phyloP scores from a whole-genome alignment of 2,888 invertebrate species.

The Caenorhabditis sp. region DNA sequence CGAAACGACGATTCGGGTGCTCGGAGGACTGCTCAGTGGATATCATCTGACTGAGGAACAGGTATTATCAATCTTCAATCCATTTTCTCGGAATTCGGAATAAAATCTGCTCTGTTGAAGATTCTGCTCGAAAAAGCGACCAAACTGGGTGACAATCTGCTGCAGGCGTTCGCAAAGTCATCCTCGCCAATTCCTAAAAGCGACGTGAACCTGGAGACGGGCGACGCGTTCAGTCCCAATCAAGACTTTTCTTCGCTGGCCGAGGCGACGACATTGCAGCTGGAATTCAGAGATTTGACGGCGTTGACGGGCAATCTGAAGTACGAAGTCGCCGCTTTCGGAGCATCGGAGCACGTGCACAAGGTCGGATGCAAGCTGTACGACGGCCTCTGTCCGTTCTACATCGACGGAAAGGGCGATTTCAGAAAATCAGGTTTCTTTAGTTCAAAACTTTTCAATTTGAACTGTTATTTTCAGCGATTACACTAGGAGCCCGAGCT shows the following conservation, averaged over 20 bases:
- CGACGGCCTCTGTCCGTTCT: conserved; percentile 95
- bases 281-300: conserved; percentile 95
- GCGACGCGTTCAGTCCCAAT: conserved; percentile 82
- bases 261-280: conserved; percentile 94
- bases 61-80: too few relatives aligned
- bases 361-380: conserved; percentile 86
- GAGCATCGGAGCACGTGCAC: conserved; percentile 91
- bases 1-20: conserved; percentile 77
- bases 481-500: conserved; percentile 95
- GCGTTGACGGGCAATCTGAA: conserved; percentile 86
- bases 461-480: conserved; percentile 86
- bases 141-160: conserved; percentile 79
- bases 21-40: conserved; percentile 87
- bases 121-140: conserved; percentile 69
- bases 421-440: conserved; percentile 83
- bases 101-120: conserved; percentile 11
- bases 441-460: conserved; percentile 79
- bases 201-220: conserved; percentile 88
- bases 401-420: conserved; percentile 92
- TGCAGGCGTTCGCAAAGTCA: conserved; percentile 67
- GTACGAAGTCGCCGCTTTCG: conserved; percentile 89
- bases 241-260: conserved; percentile 95
- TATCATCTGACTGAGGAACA: conserved; percentile 91
- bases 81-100: background rate
- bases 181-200: conserved; percentile 85